Conservation (phyloP, 2,888 invertebrate species). For the Dasypogon diadema region DNA sequence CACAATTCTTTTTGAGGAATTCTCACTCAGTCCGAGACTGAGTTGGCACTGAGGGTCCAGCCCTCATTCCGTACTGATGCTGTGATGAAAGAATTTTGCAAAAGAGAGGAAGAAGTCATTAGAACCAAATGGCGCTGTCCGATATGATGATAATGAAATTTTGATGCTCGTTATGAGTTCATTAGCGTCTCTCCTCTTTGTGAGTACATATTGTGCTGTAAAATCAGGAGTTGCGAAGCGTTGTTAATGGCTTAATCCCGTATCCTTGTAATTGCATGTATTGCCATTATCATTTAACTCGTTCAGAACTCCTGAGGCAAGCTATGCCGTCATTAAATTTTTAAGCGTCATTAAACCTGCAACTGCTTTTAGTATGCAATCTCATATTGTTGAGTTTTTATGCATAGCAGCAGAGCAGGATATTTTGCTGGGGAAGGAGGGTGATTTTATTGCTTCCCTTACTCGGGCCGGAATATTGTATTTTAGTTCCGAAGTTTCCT, state of each 20-base stretch:
- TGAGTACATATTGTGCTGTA: conserved; percentile 14
- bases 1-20: neutral
- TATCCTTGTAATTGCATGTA: conserved; percentile 44
- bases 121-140: conserved; percentile 44
- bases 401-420: conserved; percentile 2
- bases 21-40: neutral
- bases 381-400: conserved; percentile 5
- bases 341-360: conserved; percentile 37
- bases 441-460: neutral
- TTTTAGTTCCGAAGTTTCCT: neutral
- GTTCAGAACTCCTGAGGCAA: conserved; percentile 20
- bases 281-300: conserved; percentile 38
- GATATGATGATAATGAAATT: conserved; percentile 51
- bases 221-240: conserved; percentile 23
- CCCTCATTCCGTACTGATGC: neutral
- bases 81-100: neutral
- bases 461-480: neutral
- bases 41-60: neutral
- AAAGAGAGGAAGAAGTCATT: conserved; percentile 40
- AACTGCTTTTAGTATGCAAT: conserved; percentile 7
- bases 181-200: conserved; percentile 38
- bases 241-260: conserved; percentile 41
- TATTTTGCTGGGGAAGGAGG: conserved; percentile 18
- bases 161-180: conserved; percentile 52
- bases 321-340: conserved; percentile 37